Conservation (phyloP, 2,113 vertebrate genomes). For the Mus spicilegus region DNA sequence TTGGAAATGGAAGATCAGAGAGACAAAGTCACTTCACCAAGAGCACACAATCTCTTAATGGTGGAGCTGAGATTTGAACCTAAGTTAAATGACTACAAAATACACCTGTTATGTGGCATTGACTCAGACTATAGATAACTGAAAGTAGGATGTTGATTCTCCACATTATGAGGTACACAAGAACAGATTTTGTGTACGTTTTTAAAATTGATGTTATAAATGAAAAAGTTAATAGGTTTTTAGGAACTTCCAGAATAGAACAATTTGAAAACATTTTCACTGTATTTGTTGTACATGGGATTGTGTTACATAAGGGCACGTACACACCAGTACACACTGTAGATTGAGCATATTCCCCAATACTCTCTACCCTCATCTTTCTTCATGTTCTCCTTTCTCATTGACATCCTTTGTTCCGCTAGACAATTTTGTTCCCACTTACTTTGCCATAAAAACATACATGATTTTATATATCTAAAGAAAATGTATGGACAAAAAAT, state of each 20-base stretch:
- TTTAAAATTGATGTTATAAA: constrained; percentile 9
- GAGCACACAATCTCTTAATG: neutral
- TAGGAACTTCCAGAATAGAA: neutral
- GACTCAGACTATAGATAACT: neutral
- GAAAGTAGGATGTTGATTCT: neutral
- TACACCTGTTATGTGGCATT: neutral
- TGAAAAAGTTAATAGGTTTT: neutral
- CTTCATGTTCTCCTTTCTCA: neutral
- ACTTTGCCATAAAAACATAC: neutral
- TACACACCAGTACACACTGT: neutral
- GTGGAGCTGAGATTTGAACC: neutral
- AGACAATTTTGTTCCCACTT: neutral
- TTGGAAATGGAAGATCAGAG: constrained; percentile 4
- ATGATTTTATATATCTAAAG: neutral
- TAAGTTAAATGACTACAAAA: constrained; percentile 16
- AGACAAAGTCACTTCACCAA: neutral
- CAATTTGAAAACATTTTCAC: neutral
- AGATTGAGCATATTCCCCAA: neutral
- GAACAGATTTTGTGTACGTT: neutral
- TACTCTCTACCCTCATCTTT: neutral
- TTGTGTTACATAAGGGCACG: neutral
- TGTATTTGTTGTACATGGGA: neutral
- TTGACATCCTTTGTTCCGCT: neutral
- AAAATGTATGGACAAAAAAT: neutral
- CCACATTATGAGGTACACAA: neutral